A percentile compares a stretch with the other conserved stretches of the same genome.
These are phyloP conservation scores for Columba livia DNA, from an alignment of 2,113 vertebrate genomes.

Conservation along the genomic window DNA sequence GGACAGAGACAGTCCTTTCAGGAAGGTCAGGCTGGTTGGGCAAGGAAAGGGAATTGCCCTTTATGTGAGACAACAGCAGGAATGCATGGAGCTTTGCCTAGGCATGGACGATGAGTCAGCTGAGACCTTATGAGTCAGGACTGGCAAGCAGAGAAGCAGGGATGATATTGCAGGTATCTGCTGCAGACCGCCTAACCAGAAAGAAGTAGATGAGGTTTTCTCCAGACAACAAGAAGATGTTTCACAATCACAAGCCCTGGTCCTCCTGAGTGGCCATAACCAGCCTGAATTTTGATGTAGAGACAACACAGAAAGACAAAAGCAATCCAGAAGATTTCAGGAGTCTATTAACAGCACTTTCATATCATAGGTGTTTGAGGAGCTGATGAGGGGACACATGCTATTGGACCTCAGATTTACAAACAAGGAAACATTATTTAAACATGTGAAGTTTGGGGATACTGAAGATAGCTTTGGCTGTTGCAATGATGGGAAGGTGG, in stretches of 20 bases:
- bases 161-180: background rate
- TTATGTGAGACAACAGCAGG: no score
- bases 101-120: no score
- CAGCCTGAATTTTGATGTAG: no score
- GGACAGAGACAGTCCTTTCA: background rate
- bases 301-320: no score
- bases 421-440: background rate
- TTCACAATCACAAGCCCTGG: no score
- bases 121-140: background rate
- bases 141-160: background rate
- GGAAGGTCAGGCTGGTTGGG: background rate
- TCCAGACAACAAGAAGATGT: no score
- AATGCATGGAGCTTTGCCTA: no score
- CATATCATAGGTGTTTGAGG: background rate
- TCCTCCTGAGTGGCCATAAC: no score
- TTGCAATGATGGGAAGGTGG: background rate
- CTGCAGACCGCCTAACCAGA: background rate
- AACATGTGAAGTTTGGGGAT: background rate
- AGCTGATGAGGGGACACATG: background rate
- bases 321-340: no score
- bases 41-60: background rate
- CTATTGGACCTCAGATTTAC: background rate
- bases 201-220: no score
- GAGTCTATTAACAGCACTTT: background rate
- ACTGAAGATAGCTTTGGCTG: background rate